phyloP scores from a whole-genome alignment of 2,113 vertebrate genomes.

The Mustelus asterias region DNA sequence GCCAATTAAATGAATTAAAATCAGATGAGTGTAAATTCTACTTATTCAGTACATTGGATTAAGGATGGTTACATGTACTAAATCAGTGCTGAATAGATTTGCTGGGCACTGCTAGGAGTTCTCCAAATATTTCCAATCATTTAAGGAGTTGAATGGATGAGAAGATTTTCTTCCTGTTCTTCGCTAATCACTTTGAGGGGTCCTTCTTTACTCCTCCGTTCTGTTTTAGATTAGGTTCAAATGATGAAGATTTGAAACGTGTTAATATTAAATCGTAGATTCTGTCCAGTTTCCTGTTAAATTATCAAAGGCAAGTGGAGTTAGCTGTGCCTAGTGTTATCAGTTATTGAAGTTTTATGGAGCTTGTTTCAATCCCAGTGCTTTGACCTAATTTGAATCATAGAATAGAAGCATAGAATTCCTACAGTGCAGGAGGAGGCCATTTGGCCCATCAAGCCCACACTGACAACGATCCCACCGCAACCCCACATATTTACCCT shows the following conservation, averaged over 20 bases:
- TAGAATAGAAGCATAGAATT: no score
- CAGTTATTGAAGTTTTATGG: background rate
- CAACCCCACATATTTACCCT: no score
- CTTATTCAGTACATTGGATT: background rate
- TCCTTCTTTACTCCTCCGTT: background rate
- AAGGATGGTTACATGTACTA: background rate
- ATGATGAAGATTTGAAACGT: background rate
- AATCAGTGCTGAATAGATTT: background rate
- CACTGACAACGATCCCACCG: no score
- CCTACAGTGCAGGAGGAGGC: no score
- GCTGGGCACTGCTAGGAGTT: background rate
- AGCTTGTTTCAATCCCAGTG: background rate
- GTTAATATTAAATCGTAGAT: background rate
- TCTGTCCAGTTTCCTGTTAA: background rate
- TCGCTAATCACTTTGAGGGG: background rate
- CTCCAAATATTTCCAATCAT: background rate
- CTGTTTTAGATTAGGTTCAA: background rate
- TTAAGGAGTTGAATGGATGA: background rate
- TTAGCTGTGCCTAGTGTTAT: background rate
- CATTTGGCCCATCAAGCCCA: no score
- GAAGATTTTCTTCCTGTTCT: background rate
- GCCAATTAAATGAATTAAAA: background rate
- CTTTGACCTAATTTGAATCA: background rate
- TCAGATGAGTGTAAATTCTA: background rate
- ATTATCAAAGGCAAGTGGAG: background rate